Evolutionary conservation across 2,888 invertebrate genomes (phyloP).

Genomic region (Pycnomerus fuliginosus): DNA sequence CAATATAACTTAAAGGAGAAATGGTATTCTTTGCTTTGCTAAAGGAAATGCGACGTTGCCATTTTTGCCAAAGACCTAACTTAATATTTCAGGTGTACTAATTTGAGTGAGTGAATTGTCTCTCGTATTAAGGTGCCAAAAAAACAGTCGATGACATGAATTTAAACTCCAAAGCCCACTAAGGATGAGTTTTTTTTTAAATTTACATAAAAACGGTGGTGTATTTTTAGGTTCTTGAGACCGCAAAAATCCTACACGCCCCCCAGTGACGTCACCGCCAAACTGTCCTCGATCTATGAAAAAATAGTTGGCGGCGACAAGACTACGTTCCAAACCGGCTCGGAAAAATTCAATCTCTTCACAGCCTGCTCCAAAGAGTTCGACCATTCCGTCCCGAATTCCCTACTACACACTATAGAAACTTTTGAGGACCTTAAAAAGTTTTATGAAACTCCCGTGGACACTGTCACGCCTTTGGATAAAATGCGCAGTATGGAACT

Average conservation of each 20-base stretch:
- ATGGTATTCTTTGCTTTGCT: too few relatives aligned
- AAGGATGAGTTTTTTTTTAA: too few relatives aligned
- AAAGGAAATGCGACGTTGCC: too few relatives aligned
- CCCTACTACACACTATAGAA: conserved; percentile 71
- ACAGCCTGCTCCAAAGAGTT: conserved; percentile 70
- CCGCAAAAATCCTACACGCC: conserved; percentile 74
- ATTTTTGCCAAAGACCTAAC: too few relatives aligned
- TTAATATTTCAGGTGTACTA: too few relatives aligned
- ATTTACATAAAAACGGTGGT: too few relatives aligned
- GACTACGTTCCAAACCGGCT: conserved; percentile 53
- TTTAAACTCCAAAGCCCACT: too few relatives aligned
- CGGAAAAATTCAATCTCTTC: conserved; percentile 68
- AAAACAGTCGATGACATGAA: too few relatives aligned
- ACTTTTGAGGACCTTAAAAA: conserved; percentile 71
- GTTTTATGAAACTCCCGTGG: conserved; percentile 74
- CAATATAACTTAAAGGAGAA: too few relatives aligned
- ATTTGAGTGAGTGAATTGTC: too few relatives aligned
- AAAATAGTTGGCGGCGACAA: conserved; percentile 54
- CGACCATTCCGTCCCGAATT: conserved; percentile 79
- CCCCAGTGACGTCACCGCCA: conserved; percentile 62
- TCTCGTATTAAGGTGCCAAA: too few relatives aligned
- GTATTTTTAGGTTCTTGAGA: conserved; percentile 70
- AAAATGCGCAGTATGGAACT: conserved; percentile 68
- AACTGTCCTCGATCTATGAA: conserved; percentile 62
- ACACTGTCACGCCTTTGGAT: conserved; percentile 72